Percentiles rank a stretch among this genome's conserved stretches.
Conservation (phyloP, 2,113 vertebrate species). For the Riparia riparia region DNA sequence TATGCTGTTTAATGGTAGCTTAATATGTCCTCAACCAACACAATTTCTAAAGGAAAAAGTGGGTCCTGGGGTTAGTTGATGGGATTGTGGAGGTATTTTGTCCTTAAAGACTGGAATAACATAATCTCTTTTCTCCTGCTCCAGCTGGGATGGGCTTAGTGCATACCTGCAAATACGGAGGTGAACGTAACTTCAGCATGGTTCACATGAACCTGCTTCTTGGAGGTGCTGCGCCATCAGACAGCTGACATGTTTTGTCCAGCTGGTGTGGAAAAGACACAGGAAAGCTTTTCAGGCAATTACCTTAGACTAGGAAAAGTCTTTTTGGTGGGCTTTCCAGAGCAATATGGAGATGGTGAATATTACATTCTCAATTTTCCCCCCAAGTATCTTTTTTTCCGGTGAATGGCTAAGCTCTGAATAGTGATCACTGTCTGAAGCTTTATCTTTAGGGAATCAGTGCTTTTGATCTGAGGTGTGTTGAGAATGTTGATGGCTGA, state of each 20-base stretch:
- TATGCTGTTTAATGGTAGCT: background rate
- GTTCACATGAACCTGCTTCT: background rate
- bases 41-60: background rate
- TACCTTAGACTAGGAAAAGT: background rate
- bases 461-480: background rate
- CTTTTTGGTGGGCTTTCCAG: background rate
- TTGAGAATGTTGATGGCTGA: background rate
- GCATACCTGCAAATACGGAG: background rate
- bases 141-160: background rate
- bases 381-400: background rate
- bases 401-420: background rate
- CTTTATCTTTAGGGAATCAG: background rate
- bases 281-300: background rate
- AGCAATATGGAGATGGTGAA: background rate
- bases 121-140: background rate
- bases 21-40: background rate
- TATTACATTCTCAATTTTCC: background rate
- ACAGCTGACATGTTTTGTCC: background rate
- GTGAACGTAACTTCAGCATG: rapidly evolving
- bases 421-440: background rate
- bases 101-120: background rate
- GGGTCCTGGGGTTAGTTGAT: background rate
- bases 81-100: background rate
- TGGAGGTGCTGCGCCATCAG: background rate
- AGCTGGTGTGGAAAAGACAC: background rate